These are phyloP conservation scores for Anastrepha ludens DNA, from an alignment of 1,140 invertebrate species.

Conservation along the genomic window DNA sequence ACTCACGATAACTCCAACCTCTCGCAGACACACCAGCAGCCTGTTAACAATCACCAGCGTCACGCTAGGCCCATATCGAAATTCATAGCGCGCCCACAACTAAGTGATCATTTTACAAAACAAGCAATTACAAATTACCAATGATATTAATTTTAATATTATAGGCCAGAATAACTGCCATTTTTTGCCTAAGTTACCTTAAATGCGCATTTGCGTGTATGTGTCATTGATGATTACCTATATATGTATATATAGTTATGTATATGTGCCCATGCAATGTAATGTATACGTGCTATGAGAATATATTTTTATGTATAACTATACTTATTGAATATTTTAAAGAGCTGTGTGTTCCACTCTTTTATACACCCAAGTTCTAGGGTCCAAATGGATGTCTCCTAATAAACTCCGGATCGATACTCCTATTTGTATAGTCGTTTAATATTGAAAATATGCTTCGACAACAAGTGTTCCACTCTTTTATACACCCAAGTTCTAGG, in stretches of 20 bases:
- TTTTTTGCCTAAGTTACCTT: slow-evolving; percentile 26
- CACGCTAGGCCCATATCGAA: slow-evolving; percentile 19
- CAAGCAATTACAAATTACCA: slow-evolving; percentile 24
- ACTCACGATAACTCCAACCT: not conserved
- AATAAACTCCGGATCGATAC: too few species aligned
- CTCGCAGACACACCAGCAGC: not conserved
- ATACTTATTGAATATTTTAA: not conserved
- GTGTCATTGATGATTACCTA: not conserved
- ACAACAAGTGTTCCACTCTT: not conserved
- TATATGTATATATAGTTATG: not conserved
- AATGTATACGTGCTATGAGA: not conserved
- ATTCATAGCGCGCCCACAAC: slow-evolving; percentile 41
- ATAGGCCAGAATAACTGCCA: slow-evolving; percentile 46
- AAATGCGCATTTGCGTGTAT: slow-evolving; percentile 5
- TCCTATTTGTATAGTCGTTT: too few species aligned
- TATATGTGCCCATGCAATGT: not conserved
- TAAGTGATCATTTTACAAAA: not conserved
- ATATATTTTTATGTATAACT: slow-evolving; percentile 34
- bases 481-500: too few species aligned
- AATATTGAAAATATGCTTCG: too few species aligned
- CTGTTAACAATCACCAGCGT: not conserved
- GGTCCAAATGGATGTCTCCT: too few species aligned
- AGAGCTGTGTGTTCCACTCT: not conserved
- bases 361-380: too few species aligned
- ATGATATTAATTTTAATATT: slow-evolving; percentile 38